phyloP scores from a whole-genome alignment of 2,888 invertebrate species.

The Lepidonotus clava region DNA sequence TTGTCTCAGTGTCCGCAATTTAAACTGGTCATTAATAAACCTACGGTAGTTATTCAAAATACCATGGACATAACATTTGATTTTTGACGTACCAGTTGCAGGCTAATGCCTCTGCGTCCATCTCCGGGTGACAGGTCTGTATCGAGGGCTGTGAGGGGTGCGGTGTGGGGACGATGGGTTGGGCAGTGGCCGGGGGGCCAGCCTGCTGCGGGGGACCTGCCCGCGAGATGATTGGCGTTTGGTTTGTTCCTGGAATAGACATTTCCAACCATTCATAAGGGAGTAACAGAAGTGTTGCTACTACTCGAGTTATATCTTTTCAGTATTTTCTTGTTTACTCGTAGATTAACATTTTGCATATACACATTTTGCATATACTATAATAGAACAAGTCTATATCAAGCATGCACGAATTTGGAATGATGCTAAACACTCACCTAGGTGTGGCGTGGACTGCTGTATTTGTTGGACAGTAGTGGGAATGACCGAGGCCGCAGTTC shows the following conservation, averaged over 20 bases:
- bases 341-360: no score
- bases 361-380: no score
- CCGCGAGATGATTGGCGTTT: neutral
- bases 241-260: neutral
- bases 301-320: no score
- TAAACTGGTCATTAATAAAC: no score
- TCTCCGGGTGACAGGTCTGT: neutral
- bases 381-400: no score
- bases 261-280: no score
- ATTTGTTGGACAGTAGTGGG: neutral
- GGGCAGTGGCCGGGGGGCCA: neutral
- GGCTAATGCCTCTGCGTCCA: conserved; percentile 66
- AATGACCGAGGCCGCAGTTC: neutral
- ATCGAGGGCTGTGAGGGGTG: neutral
- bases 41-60: no score
- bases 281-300: no score
- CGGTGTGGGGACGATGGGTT: neutral
- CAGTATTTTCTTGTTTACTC: no score
- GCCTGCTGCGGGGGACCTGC: neutral
- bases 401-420: no score
- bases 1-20: no score
- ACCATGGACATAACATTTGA: no score
- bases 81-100: conserved; percentile 81
- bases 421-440: neutral
- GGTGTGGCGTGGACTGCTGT: neutral